These are phyloP conservation scores for Probosciger aterrimus DNA, from an alignment of 2,113 vertebrate genomes.

Conservation along the genomic window DNA sequence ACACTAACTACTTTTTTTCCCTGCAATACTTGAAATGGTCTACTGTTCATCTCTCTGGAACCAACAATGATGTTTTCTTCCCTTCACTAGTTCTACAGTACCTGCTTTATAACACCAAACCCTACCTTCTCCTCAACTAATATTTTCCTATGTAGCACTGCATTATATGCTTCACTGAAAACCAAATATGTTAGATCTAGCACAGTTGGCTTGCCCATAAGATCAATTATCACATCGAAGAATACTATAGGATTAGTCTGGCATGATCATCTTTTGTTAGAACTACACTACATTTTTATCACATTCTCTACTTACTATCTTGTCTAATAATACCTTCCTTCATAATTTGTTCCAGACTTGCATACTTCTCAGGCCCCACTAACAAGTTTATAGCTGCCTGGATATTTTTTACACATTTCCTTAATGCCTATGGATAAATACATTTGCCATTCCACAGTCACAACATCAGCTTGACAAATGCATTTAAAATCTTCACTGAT, in stretches of 20 bases:
- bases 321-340: conserved; percentile 9
- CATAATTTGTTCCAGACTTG: conserved; percentile 15
- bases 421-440: conserved; percentile 17
- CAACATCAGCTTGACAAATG: conserved; percentile 35
- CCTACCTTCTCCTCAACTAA: background rate
- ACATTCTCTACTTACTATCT: background rate
- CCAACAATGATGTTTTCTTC: background rate
- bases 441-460: conserved; percentile 25
- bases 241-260: background rate
- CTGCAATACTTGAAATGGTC: background rate
- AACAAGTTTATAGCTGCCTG: conserved; percentile 23
- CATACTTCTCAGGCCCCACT: conserved; percentile 12
- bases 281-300: conserved; percentile 7
- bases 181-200: background rate
- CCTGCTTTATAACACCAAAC: background rate
- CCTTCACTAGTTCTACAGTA: background rate
- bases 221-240: conserved; percentile 29
- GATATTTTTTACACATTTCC: conserved; percentile 27
- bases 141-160: background rate
- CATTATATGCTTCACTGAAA: background rate
- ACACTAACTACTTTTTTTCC: no score
- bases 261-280: background rate
- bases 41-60: background rate
- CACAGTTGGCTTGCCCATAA: background rate
- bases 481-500: conserved; percentile 15